A percentile compares a stretch with the other conserved stretches of the same genome.
Conservation (phyloP, 1,140 invertebrate species). For the Drosophila eugracilis region DNA sequence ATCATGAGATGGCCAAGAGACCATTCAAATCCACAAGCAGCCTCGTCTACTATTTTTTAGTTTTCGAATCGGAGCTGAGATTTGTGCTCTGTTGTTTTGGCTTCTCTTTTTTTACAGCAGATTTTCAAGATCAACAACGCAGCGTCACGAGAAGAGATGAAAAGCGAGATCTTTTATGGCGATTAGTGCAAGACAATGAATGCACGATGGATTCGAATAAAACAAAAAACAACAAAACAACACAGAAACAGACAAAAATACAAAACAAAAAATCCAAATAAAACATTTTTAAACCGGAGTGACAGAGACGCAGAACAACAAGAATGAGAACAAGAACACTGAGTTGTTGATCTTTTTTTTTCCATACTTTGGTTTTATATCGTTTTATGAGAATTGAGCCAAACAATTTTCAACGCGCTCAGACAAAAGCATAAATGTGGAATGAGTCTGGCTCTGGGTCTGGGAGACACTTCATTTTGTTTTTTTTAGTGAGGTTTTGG, state of each 20-base stretch:
- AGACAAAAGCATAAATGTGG: slow-evolving; percentile 71
- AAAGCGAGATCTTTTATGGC: slow-evolving; percentile 78
- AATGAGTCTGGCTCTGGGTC: slow-evolving; percentile 55
- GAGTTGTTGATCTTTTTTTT: slow-evolving; percentile 51
- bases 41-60: slow-evolving; percentile 57
- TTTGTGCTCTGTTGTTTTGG: slow-evolving; percentile 27
- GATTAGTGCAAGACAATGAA: slow-evolving; percentile 78
- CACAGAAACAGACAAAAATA: slow-evolving; percentile 43
- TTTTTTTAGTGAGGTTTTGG: not conserved
- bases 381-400: slow-evolving; percentile 75
- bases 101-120: slow-evolving; percentile 45
- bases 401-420: slow-evolving; percentile 72
- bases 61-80: slow-evolving; percentile 49
- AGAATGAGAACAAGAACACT: slow-evolving; percentile 81
- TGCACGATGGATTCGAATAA: slow-evolving; percentile 73
- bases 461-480: slow-evolving; percentile 39
- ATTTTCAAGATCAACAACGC: slow-evolving; percentile 82
- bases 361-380: slow-evolving; percentile 13
- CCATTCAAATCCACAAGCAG: slow-evolving; percentile 29
- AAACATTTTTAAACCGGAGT: slow-evolving; percentile 59
- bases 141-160: slow-evolving; percentile 78
- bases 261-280: slow-evolving; percentile 46
- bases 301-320: slow-evolving; percentile 58
- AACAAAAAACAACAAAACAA: slow-evolving; percentile 20
- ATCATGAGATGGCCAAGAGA: slow-evolving; percentile 33